Evolutionary conservation across 1,140 invertebrate species (phyloP).

Genomic region (Tetraneura akinire): DNA sequence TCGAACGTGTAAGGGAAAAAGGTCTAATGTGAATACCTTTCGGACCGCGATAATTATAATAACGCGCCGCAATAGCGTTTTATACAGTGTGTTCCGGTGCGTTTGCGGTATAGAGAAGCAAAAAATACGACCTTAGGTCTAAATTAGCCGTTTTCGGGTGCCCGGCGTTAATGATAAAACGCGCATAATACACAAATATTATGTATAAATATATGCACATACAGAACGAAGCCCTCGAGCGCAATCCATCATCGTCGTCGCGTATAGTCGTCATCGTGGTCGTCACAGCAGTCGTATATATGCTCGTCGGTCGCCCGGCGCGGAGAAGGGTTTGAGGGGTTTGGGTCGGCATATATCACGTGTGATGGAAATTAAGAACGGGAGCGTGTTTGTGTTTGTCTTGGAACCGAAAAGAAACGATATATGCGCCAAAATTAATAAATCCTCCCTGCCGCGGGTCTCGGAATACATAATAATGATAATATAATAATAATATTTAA

Average conservation of each 20-base stretch:
- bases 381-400: constrained; percentile 27
- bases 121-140: constrained; percentile 26
- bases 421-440: constrained; percentile 45
- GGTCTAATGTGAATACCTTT: constrained; percentile 36
- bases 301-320: not conserved
- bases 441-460: constrained; percentile 36
- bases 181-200: too few species aligned
- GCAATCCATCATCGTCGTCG: constrained; percentile 44
- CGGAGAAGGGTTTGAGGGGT: not conserved
- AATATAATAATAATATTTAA: not conserved
- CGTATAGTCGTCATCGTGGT: not conserved
- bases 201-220: too few species aligned
- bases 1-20: not conserved
- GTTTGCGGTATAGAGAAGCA: not conserved
- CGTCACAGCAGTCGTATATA: not conserved
- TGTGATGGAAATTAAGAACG: constrained; percentile 45
- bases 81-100: too few species aligned
- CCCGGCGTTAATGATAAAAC: constrained; percentile 43
- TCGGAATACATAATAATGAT: constrained; percentile 39
- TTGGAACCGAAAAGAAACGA: constrained; percentile 40
- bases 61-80: too few species aligned
- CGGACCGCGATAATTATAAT: constrained; percentile 12
- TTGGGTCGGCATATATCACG: too few species aligned
- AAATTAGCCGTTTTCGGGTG: constrained; percentile 44
- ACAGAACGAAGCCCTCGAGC: not conserved